Evolutionary conservation across 2,113 vertebrate genomes (phyloP).

Genomic region (Zosterops pallidus): DNA sequence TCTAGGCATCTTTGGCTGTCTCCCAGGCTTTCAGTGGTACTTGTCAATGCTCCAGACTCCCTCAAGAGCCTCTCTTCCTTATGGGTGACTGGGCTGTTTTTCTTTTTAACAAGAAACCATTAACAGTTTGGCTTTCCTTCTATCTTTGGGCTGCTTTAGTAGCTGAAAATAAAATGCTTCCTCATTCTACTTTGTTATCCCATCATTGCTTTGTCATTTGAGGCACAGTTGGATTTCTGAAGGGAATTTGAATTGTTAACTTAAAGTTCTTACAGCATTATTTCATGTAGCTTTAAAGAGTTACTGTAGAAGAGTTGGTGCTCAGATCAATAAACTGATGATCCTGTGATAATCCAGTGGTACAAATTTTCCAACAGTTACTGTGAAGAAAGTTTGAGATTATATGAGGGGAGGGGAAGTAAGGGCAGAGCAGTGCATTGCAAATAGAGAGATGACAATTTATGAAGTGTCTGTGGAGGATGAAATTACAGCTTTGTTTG

Average conservation of each 20-base stretch:
- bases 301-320: not conserved
- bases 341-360: not conserved
- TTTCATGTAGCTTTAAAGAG: not conserved
- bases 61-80: not conserved
- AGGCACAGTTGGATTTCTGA: not conserved
- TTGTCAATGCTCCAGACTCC: not conserved
- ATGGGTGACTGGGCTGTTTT: not conserved
- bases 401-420: not conserved
- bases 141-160: not conserved
- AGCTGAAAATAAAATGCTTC: not conserved
- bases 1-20: not conserved
- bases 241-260: not conserved
- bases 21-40: not conserved
- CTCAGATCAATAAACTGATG: not conserved
- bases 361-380: not conserved
- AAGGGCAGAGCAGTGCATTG: not conserved
- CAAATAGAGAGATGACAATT: not conserved
- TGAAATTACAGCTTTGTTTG: not conserved
- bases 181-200: not conserved
- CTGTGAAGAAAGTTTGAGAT: not conserved
- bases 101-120: not conserved
- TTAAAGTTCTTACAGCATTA: not conserved
- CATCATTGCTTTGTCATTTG: not conserved
- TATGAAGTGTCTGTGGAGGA: not conserved
- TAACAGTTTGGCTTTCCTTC: not conserved